Evolutionary conservation across 2,113 vertebrate genomes (phyloP), one percentile per base, ranked within the genome.

Genomic region (Mixornis gularis): DNA sequence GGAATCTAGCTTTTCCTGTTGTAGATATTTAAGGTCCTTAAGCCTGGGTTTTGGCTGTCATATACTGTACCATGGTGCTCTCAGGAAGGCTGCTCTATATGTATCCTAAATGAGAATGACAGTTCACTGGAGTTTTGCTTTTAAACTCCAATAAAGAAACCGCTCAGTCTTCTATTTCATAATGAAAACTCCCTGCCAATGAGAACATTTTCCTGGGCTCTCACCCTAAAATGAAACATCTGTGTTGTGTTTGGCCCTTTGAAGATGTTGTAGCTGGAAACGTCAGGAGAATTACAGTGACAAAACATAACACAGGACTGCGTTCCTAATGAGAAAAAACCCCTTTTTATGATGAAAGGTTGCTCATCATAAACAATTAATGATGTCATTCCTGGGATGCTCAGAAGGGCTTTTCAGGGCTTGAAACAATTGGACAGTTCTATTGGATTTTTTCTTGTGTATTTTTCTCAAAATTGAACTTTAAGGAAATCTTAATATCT

Each of bases 211-310:
- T 82, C 81, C 60, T 76, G 26, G 65, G 26, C 48, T 92, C 53
- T 87, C 25, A 46, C 43, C 25, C 85, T 85, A 70, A 85, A 69
- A 12, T 30, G 40, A 83, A 79, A 70, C 85, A 93, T 92, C 94
- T 95, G 90, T 92, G 86, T 92, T 96, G 25, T 94, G 49, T 91
- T 96, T 95, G 89, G 86, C 72, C 59, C 46, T 92, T 91, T 93
- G 79, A 94, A 95, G 65, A 89, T 65, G 59, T 32, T 91, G 49
- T 88, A 90, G 56, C 85, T 94, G 44, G 59, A 91, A 94, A 92
- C 40, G 65, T 71, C 43, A 87, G 71, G 74, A 93, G 49, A 93
- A 90, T n/a, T 68, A 19, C 76, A 90, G 76, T 92, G 88, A 91
- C 58, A 94, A 89, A 93, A 87, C 66, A 77, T 60, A 94, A 92